phyloP scores from a whole-genome alignment of 2,113 vertebrate genomes.

The Craseonycteris thonglongyai region DNA sequence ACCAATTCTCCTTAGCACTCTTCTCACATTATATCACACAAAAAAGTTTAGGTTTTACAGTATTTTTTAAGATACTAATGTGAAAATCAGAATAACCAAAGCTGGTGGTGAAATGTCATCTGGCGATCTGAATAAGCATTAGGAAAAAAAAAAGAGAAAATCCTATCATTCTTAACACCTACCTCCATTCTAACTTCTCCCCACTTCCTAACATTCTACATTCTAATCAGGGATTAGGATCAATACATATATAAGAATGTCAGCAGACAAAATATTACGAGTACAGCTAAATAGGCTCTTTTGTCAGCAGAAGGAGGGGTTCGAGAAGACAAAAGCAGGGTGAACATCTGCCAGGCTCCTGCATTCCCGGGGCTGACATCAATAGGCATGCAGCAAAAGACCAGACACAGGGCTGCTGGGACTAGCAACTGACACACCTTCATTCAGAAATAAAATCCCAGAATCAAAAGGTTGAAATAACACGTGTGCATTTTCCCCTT shows the following conservation, averaged over 20 bases:
- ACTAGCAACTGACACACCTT: background rate
- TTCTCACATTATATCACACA: background rate
- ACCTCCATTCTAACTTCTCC: background rate
- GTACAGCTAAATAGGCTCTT: background rate
- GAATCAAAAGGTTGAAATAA: conserved; percentile 21
- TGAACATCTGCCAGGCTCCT: background rate
- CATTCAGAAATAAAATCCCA: conserved; percentile 41
- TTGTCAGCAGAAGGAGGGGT: background rate
- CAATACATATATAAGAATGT: background rate
- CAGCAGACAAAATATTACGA: conserved; percentile 17
- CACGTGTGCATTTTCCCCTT: background rate
- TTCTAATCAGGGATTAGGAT: background rate
- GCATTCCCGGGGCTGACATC: background rate
- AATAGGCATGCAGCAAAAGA: background rate
- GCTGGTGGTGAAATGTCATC: background rate
- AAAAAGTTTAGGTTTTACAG: background rate
- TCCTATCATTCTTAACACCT: background rate
- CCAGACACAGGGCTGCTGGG: background rate
- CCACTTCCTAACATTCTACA: background rate
- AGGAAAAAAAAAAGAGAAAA: conserved; percentile 5
- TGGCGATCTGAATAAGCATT: conserved; percentile 11
- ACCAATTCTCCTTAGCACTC: background rate
- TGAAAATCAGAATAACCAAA: conserved; percentile 34
- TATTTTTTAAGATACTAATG: conserved; percentile 1
- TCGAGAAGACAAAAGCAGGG: background rate